Evolutionary conservation across 2,113 vertebrate genomes (phyloP), one percentile per base, ranked within the genome.

Genomic region (Zingel zingel): DNA sequence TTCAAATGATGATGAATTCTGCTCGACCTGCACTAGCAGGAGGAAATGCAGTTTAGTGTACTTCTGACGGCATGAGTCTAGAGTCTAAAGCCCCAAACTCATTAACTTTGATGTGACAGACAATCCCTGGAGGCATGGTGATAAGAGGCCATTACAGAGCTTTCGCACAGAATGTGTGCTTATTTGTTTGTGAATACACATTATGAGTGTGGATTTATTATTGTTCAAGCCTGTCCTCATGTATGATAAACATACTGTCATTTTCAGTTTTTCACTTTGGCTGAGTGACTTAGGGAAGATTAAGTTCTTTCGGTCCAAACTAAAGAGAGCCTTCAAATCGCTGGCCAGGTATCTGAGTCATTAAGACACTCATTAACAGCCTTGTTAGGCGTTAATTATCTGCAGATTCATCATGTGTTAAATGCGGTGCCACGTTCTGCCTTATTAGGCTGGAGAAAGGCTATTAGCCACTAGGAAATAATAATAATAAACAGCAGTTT

Each of bases 401-500:
- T 5, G 5, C 82, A 76, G 84, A 86, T 89, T 82, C 67, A 82
- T 91, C 83, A 71, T 83, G 85, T 84, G 85, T 89, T 94, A 89
- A 88, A 86, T 79, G 80, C 81, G 27, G 69, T 56, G 77, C 81
- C 79, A 86, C 59, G 73, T 88, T 91, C 88, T 79, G 82, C 87
- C 88, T 92, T 92, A 81, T 92, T 94, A 90, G 84, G 64, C 83
- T 19, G 43, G 50, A 86, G 69, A 88, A 81, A 89, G 77, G 76
- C 77, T 61, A 86, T 92, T 89, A 92, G 86, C 83, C 83, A 76
- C 77, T 73, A 77, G 72, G 87, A 89, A 89, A 88, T 90, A 88
- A 93, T 90, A 88, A 93, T 93, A 88, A 89, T 93, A 87, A 66
- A 63, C 84, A 87, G 77, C 74, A 79, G 88, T 84, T 90, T 93